Conservation (phyloP, 2,113 vertebrate species). For the Myxocyprinus asiaticus region DNA sequence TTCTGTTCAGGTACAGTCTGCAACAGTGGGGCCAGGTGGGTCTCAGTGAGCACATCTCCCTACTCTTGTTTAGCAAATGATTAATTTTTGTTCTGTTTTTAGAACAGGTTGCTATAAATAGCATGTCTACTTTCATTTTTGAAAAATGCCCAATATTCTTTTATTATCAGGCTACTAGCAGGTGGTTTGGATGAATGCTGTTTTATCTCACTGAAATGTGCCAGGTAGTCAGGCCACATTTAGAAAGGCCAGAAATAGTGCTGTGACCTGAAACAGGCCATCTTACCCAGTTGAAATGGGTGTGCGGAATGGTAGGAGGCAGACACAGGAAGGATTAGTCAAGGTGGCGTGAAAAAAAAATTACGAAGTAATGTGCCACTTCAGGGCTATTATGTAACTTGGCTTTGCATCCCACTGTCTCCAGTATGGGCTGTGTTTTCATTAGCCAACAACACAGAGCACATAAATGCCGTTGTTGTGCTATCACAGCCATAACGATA, state of each 20-base stretch:
- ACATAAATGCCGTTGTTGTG: neutral
- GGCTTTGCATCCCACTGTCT: slow-evolving; percentile 49
- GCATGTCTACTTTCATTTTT: slow-evolving; percentile 49
- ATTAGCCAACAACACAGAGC: slow-evolving; percentile 32
- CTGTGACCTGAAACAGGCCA: slow-evolving; percentile 35
- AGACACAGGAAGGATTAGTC: slow-evolving; percentile 41
- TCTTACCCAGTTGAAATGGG: slow-evolving; percentile 44
- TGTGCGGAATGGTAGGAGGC: slow-evolving; percentile 29
- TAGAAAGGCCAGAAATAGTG: slow-evolving; percentile 53
- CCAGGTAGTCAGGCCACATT: slow-evolving; percentile 48
- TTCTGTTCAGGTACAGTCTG: neutral
- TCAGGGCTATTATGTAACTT: slow-evolving; percentile 61
- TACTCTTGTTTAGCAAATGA: slow-evolving; percentile 42
- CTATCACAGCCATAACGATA: neutral
- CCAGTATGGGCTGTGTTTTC: slow-evolving; percentile 39
- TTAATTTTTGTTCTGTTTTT: slow-evolving; percentile 54
- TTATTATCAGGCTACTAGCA: slow-evolving; percentile 44
- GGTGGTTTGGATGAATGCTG: slow-evolving; percentile 50
- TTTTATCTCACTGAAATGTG: slow-evolving; percentile 40
- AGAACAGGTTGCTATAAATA: slow-evolving; percentile 51
- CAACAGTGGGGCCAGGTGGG: neutral
- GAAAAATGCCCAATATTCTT: slow-evolving; percentile 45
- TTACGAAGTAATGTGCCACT: slow-evolving; percentile 44
- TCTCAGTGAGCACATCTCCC: slow-evolving; percentile 17
- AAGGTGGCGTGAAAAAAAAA: slow-evolving; percentile 33